A percentile compares a stretch with the other conserved stretches of the same genome.
phyloP scores from a whole-genome alignment of 2,113 vertebrate genomes.

The Myotis lucifugus region DNA sequence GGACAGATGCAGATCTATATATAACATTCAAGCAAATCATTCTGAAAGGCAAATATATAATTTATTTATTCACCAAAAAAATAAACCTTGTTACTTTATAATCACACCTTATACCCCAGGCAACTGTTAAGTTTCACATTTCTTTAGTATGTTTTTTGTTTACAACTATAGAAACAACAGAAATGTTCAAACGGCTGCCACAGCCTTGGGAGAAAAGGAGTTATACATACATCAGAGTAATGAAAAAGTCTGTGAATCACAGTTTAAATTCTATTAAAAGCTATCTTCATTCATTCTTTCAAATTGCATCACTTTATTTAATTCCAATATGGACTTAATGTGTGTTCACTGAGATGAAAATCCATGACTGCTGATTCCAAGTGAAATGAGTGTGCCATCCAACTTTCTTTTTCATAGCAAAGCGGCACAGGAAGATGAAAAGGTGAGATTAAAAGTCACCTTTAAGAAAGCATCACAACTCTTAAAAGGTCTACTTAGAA shows the following conservation, averaged over 20 bases:
- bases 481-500: constrained; percentile 22
- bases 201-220: neutral
- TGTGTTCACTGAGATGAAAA: constrained; percentile 41
- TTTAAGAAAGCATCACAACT: constrained; percentile 8
- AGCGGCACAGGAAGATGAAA: neutral
- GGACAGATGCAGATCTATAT: neutral
- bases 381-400: neutral
- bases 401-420: constrained; percentile 37
- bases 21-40: constrained; percentile 21
- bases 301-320: constrained; percentile 25
- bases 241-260: neutral
- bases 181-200: neutral
- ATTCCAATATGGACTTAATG: constrained; percentile 18
- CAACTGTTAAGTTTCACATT: neutral
- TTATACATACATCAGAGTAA: neutral
- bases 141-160: neutral
- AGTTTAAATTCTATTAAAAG: neutral
- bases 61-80: constrained; percentile 38
- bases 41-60: constrained; percentile 16
- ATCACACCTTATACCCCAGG: neutral
- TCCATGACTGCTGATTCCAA: neutral
- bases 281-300: constrained; percentile 9
- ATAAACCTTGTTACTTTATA: neutral
- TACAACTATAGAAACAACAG: constrained; percentile 9
- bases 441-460: constrained; percentile 12